Base-by-base conservation (phyloP, 2,113 vertebrate species). In the Halcyon senegalensis region DNA sequence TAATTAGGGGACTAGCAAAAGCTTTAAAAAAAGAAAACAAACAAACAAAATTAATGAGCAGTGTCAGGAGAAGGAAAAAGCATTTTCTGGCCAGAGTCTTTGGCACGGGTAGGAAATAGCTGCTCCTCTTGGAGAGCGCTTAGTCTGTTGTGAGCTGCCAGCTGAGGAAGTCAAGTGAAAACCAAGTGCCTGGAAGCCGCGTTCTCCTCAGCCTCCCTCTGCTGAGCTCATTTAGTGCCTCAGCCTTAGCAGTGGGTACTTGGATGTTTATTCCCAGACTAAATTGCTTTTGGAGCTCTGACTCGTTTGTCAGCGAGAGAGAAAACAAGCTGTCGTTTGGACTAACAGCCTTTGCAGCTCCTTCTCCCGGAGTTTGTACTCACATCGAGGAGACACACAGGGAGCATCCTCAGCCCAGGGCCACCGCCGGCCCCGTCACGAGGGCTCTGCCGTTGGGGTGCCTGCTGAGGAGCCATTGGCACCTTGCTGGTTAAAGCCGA, bases 21-120 rank as follows among this genome's bases (percentile, higher is more conserved):
- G 69, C 51, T 81, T 81, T 66, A 30, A 50, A 7, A 16, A 56
- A 58, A 37, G 17, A 59, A 55, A 94, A 11, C 15, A 93, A 53
- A 82, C 59, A 91, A 94, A 76, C 70, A 80, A 68, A 94, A 80
- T 85, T 92, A 93, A 92, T 84, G 92, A 92, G 86, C 39, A 44
- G 59, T 5, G 0, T 88, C 74, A 68, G 28, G 91, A 33, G 89
- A 90, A 48, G 27, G 17, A 37, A 80, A 89, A 73, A 64, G 44
- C 4, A 0, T 60, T 93, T 94, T 81, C 78, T 96, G 90, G 84
- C 74, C 23, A 0, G 68, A 59, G 66, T 92, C 77, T 77, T 90
- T 94, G 86, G 90, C 91, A 80, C 0, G 2, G 43, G 66, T 41
- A 81, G 83, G 87, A 83, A 79, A 64, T 43, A 64, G 63, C 84